These are phyloP conservation scores for Prorops nasuta DNA, from an alignment of 1,140 invertebrate genomes.

Conservation along the genomic window DNA sequence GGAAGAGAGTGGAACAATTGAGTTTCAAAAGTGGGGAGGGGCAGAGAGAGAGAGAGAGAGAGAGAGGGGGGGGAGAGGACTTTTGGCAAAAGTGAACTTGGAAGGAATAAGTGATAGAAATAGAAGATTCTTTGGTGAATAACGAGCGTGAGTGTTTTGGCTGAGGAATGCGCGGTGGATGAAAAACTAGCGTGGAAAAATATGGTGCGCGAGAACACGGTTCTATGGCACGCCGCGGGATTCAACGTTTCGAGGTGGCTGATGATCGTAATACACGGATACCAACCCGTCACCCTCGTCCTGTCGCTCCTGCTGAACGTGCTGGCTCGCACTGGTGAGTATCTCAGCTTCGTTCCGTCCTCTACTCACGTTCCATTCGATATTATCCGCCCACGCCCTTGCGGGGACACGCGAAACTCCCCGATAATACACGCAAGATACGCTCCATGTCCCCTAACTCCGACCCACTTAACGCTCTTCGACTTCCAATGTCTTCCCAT, in stretches of 20 bases:
- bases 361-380: background rate
- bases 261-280: conserved; percentile 38
- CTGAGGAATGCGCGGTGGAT: too few relatives aligned
- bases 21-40: background rate
- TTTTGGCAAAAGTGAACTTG: background rate
- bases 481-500: too few relatives aligned
- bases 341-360: conserved; percentile 4
- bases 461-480: too few relatives aligned
- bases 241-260: conserved; percentile 34
- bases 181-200: conserved; percentile 25
- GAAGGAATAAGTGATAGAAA: too few relatives aligned
- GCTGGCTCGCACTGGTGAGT: conserved; percentile 38
- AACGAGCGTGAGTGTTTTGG: too few relatives aligned
- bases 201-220: conserved; percentile 35
- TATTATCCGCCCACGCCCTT: conserved; percentile 7
- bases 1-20: too few relatives aligned
- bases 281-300: conserved; percentile 29
- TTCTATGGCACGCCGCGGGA: conserved; percentile 32
- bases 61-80: background rate
- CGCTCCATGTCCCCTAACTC: too few relatives aligned
- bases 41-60: conserved; percentile 4
- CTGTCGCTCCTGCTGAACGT: conserved; percentile 38
- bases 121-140: too few relatives aligned
- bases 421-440: too few relatives aligned
- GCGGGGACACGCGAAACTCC: too few relatives aligned